Evolutionary conservation across 2,888 invertebrate genomes (phyloP).

Genomic region (Lepeophtheirus nordmannii): DNA sequence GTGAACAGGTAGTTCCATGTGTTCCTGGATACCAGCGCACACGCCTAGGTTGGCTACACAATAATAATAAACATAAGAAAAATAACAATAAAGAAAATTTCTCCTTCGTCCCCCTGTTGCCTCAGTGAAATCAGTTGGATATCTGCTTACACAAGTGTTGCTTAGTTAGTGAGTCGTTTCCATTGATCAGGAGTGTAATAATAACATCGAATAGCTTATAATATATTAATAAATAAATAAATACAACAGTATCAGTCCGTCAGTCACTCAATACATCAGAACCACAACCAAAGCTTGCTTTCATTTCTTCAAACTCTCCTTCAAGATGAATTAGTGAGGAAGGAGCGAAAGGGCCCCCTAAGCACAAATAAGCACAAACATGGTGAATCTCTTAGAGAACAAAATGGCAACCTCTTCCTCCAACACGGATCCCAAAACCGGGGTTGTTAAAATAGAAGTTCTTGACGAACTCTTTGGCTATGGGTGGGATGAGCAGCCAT

Average conservation of each 20-base stretch:
- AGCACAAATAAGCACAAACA: background rate
- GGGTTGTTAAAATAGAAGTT: conserved; percentile 26
- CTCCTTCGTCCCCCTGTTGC: background rate
- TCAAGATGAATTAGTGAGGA: too few species aligned
- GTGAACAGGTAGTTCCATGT: conserved; percentile 1
- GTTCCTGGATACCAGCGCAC: background rate
- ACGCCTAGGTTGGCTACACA: conserved; percentile 7
- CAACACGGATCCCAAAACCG: conserved; percentile 15
- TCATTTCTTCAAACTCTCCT: too few species aligned
- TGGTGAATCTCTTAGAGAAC: conserved; percentile 4
- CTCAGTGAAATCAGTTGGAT: conserved; percentile 8
- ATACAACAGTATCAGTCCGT: too few species aligned
- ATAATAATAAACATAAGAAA: background rate
- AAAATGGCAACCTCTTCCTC: conserved; percentile 18
- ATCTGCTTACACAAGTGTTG: too few species aligned
- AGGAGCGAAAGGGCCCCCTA: too few species aligned
- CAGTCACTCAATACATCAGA: too few species aligned
- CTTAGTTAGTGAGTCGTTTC: too few species aligned
- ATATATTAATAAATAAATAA: too few species aligned
- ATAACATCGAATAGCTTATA: too few species aligned
- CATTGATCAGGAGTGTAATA: too few species aligned
- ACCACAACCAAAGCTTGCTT: too few species aligned
- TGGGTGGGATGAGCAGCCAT: conserved; percentile 34
- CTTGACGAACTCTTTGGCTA: conserved; percentile 27
- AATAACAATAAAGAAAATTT: background rate